Conservation (phyloP, 1,140 invertebrate species). For the Cotesia glomerata region DNA sequence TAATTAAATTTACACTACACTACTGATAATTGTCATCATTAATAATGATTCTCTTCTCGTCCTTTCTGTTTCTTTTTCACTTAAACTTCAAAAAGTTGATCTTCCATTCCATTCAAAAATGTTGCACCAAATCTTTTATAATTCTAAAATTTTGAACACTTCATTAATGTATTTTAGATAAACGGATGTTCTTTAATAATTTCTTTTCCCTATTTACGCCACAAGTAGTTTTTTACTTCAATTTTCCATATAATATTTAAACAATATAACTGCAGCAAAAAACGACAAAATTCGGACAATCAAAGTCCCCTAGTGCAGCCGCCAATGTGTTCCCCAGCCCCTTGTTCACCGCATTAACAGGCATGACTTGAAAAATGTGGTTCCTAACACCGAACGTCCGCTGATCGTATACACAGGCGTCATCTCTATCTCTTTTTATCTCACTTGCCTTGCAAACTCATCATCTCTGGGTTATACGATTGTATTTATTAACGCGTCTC, state of each 20-base stretch:
- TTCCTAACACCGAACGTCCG: slow-evolving; percentile 53
- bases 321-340: slow-evolving; percentile 41
- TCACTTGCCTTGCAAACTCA: slow-evolving; percentile 1
- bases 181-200: too few species aligned
- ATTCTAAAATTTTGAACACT: too few species aligned
- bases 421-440: slow-evolving; percentile 11
- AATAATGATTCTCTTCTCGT: slow-evolving; percentile 37
- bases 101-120: too few species aligned
- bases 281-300: neutral
- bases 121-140: too few species aligned
- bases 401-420: slow-evolving; percentile 45
- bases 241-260: neutral
- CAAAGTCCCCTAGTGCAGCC: slow-evolving; percentile 40
- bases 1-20: too few species aligned
- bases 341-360: slow-evolving; percentile 57
- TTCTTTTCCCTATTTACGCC: too few species aligned
- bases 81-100: too few species aligned
- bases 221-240: too few species aligned
- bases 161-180: too few species aligned
- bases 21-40: neutral
- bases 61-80: too few species aligned
- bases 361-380: slow-evolving; percentile 60
- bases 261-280: neutral
- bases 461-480: slow-evolving; percentile 9
- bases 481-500: slow-evolving; percentile 22